These are phyloP conservation scores for Trichonephila clavipes DNA, from an alignment of 1,140 invertebrate species.

Conservation along the genomic window DNA sequence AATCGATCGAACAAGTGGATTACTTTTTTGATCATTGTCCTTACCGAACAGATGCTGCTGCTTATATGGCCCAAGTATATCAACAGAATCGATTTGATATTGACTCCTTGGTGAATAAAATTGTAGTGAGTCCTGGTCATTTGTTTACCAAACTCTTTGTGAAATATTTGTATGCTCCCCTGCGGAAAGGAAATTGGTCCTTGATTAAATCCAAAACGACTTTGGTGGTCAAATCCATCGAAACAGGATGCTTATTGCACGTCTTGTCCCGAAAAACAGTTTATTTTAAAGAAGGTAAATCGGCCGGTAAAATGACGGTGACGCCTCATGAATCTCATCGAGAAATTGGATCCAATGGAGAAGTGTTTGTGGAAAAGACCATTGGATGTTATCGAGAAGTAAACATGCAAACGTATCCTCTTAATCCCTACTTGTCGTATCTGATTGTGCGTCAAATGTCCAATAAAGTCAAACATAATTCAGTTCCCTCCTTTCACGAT, in stretches of 20 bases:
- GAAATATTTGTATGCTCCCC: conserved; percentile 27
- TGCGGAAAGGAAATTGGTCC: neutral
- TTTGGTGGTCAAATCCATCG: conserved; percentile 40
- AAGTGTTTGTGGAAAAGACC: conserved; percentile 26
- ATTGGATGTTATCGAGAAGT: conserved; percentile 49
- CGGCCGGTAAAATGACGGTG: neutral
- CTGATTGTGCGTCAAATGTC: neutral
- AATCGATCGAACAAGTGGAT: neutral
- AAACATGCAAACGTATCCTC: neutral
- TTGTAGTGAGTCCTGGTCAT: conserved; percentile 50
- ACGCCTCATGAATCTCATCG: neutral
- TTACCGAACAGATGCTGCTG: neutral
- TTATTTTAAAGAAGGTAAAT: conserved; percentile 36
- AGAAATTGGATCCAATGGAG: conserved; percentile 12
- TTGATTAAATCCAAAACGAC: conserved; percentile 14
- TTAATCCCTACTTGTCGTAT: neutral
- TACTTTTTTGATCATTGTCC: conserved; percentile 36
- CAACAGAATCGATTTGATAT: neutral
- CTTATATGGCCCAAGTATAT: conserved; percentile 25
- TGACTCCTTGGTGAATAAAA: conserved; percentile 35
- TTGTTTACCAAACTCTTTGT: conserved; percentile 54
- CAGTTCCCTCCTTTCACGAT: neutral
- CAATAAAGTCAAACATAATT: conserved; percentile 9
- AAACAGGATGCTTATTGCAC: conserved; percentile 20
- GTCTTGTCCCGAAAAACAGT: conserved; percentile 31